These are phyloP conservation scores for Parthenolecanium corni DNA, from an alignment of 2,888 invertebrate genomes.

Conservation along the genomic window DNA sequence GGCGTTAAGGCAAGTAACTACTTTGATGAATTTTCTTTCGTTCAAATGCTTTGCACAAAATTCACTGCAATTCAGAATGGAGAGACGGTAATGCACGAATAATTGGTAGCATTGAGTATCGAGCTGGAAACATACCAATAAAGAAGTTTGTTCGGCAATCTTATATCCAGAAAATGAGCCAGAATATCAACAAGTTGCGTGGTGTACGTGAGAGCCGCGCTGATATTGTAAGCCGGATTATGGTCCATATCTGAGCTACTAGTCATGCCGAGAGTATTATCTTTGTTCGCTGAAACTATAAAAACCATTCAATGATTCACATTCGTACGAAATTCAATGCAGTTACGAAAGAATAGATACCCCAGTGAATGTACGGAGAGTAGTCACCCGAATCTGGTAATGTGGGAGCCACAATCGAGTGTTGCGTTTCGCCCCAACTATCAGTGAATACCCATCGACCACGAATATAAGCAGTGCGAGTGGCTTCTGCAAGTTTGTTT, in stretches of 20 bases:
- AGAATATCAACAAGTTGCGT: constrained; percentile 72
- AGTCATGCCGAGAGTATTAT: constrained; percentile 39
- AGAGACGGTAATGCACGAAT: background rate
- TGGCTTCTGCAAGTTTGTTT: constrained; percentile 56
- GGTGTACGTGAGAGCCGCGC: constrained; percentile 71
- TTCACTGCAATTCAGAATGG: constrained; percentile 49
- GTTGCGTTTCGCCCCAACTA: constrained; percentile 52
- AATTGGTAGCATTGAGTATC: background rate
- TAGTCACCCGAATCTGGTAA: constrained; percentile 75
- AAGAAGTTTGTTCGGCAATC: constrained; percentile 61
- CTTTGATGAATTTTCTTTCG: constrained; percentile 58
- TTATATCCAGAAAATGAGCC: constrained; percentile 69
- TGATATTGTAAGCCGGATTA: constrained; percentile 59
- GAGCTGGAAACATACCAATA: constrained; percentile 45
- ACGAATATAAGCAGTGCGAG: constrained; percentile 65
- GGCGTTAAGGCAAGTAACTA: constrained; percentile 65
- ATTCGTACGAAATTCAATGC: constrained; percentile 25
- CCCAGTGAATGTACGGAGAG: constrained; percentile 63
- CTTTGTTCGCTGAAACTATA: constrained; percentile 47
- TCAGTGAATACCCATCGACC: constrained; percentile 63
- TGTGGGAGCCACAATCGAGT: constrained; percentile 70
- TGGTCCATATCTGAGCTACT: constrained; percentile 48
- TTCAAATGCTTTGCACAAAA: constrained; percentile 62
- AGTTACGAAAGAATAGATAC: constrained; percentile 41
- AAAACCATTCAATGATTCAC: background rate